These are phyloP conservation scores for Aporophyla nigra DNA, from an alignment of 2,888 invertebrate genomes.

Conservation along the genomic window DNA sequence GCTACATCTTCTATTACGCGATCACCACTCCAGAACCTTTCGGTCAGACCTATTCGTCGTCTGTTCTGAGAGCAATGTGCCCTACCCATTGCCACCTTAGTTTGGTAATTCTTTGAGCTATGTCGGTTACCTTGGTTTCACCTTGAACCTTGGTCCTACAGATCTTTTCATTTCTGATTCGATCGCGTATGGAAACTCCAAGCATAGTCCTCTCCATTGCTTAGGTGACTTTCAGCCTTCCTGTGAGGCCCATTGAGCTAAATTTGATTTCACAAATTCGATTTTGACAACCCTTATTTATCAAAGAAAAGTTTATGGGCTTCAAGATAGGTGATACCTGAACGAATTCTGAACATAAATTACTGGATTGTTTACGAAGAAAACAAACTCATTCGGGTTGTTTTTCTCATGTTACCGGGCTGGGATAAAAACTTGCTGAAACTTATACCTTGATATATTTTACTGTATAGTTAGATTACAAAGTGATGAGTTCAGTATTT, in stretches of 20 bases:
- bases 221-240: too few relatives aligned
- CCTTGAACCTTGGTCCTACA: too few relatives aligned
- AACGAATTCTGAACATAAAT: not conserved
- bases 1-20: too few relatives aligned
- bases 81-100: too few relatives aligned
- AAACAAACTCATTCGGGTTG: slow-evolving; percentile 27
- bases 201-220: too few relatives aligned
- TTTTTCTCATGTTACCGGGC: slow-evolving; percentile 21
- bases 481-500: slow-evolving; percentile 14
- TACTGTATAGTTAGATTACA: not conserved
- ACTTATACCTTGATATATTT: slow-evolving; percentile 3
- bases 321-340: not conserved
- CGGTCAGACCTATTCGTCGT: too few relatives aligned
- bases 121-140: too few relatives aligned
- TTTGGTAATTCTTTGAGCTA: too few relatives aligned
- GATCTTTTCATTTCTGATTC: too few relatives aligned
- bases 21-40: too few relatives aligned
- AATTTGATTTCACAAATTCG: not conserved
- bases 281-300: not conserved
- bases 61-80: too few relatives aligned
- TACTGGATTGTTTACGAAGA: slow-evolving; percentile 23
- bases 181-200: too few relatives aligned
- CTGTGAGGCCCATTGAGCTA: not conserved
- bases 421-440: slow-evolving; percentile 17
- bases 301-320: not conserved